phyloP scores from a whole-genome alignment of 2,113 vertebrate genomes.

The Odontophorus gujanensis region DNA sequence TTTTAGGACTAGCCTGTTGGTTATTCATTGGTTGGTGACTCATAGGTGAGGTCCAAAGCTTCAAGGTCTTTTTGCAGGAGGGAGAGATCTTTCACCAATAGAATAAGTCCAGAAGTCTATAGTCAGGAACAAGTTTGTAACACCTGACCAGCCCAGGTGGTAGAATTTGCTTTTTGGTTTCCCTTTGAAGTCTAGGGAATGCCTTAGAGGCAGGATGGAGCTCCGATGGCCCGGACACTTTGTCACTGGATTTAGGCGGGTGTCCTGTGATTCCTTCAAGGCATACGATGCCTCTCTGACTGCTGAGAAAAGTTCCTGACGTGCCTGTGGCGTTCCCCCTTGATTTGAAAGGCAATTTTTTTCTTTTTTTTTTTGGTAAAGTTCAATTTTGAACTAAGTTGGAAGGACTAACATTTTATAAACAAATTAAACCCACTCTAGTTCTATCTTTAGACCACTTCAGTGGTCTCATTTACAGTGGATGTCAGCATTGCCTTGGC shows the following conservation, averaged over 20 bases:
- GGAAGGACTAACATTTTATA: neutral
- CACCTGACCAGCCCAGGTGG: fast-evolving
- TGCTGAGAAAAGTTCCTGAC: neutral
- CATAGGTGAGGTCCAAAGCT: neutral
- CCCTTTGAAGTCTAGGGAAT: neutral
- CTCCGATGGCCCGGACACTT: fast-evolving
- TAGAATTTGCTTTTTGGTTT: neutral
- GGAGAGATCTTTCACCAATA: neutral
- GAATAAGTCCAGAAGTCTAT: neutral
- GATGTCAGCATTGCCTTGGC: neutral
- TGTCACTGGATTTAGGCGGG: neutral
- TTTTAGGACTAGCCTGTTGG: neutral
- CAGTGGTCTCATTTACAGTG: neutral
- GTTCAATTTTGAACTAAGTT: neutral
- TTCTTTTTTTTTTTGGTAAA: neutral
- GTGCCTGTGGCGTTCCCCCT: neutral
- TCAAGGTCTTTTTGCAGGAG: fast-evolving
- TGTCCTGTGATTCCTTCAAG: neutral
- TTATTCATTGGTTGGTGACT: fast-evolving
- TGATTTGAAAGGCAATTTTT: neutral
- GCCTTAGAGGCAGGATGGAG: neutral
- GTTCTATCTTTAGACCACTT: neutral
- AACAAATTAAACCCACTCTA: neutral
- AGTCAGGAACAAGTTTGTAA: neutral
- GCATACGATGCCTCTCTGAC: fast-evolving